Base-by-base conservation (phyloP, 2,113 vertebrate genomes). In the Coptodon rendalli region DNA sequence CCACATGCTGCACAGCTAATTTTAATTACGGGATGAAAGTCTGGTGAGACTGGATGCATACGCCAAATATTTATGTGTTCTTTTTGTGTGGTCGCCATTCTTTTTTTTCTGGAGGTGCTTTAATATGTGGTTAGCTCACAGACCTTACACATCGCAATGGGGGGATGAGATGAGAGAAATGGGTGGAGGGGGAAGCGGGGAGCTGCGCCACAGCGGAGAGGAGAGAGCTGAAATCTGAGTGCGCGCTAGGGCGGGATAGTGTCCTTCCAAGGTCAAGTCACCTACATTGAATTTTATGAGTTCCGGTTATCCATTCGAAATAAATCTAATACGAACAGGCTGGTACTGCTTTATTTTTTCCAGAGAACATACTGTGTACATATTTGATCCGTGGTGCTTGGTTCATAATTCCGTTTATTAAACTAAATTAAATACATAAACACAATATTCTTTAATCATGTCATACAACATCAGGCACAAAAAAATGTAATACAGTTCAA, bases 161-260 rank as follows among this genome's bases (percentile, higher is more conserved):
- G 89, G 63, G 80, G 84, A 90, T 66, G 71, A 85, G 84, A 83
- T 68, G 79, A 88, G 84, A 90, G 86, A 71, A 84, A 91, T 86
- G 92, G 92, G 92, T 63, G 92, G 90, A 87, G 84, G 84, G 80
- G 84, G 83, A 84, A 88, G 83, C 87, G 85, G 89, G 85, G 85
- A 89, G 93, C 61, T 94, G 95, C 91, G 89, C 93, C 89, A 94
- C 90, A 27, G 84, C 22, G 89, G 88, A 87, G 89, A 92, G 78
- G 87, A 82, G 86, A 86, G 81, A 80, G 88, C 85, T 66, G 63
- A 87, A 90, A 89, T 83, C 89, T 89, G 93, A 85, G 93, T 45
- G 94, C 87, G 94, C 89, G 93, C 89, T 86, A 85, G 93, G 92
- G 94, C 93, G 95, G 93, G 93, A 95, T 86, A 48, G 84, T 8